A percentile compares a stretch with the other conserved stretches of the same genome.
phyloP scores from a whole-genome alignment of 2,888 invertebrate genomes.

The Branchipolynoe longqiensis region DNA sequence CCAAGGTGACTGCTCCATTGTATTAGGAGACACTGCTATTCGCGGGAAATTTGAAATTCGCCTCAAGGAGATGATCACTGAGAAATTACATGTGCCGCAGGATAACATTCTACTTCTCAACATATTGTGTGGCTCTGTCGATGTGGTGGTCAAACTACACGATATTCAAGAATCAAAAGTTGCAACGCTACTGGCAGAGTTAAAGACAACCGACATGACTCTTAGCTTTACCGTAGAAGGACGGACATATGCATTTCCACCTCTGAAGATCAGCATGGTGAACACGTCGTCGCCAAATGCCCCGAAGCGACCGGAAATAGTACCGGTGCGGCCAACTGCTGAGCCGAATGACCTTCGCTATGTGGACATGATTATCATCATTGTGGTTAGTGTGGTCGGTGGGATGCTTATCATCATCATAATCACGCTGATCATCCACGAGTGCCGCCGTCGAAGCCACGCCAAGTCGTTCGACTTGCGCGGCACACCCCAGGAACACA shows the following conservation, averaged over 20 bases:
- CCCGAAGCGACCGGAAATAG: background rate
- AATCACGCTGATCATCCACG: conserved; percentile 18
- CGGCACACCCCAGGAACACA: conserved; percentile 4
- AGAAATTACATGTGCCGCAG: background rate
- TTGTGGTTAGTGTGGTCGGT: conserved; percentile 4
- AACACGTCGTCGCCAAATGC: background rate
- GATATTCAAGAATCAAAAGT: background rate
- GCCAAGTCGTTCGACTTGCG: conserved; percentile 43
- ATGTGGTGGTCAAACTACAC: background rate
- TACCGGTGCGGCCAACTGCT: too few species aligned
- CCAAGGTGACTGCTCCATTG: background rate
- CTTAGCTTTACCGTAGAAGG: background rate
- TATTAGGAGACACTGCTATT: background rate
- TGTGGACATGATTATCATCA: conserved; percentile 42
- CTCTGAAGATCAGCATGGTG: background rate
- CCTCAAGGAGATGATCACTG: background rate
- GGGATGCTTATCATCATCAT: conserved; percentile 20
- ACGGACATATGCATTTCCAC: background rate
- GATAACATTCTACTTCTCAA: conserved; percentile 1
- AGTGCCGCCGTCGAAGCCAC: conserved; percentile 11
- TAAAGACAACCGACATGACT: background rate
- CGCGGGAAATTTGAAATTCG: conserved; percentile 15
- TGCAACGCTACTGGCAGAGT: background rate
- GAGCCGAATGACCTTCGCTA: background rate
- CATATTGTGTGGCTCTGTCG: conserved; percentile 42